Percentiles rank a stretch among this genome's conserved stretches.
Conservation (phyloP, 2,797 vertebrate species). For the Manis javanica region DNA sequence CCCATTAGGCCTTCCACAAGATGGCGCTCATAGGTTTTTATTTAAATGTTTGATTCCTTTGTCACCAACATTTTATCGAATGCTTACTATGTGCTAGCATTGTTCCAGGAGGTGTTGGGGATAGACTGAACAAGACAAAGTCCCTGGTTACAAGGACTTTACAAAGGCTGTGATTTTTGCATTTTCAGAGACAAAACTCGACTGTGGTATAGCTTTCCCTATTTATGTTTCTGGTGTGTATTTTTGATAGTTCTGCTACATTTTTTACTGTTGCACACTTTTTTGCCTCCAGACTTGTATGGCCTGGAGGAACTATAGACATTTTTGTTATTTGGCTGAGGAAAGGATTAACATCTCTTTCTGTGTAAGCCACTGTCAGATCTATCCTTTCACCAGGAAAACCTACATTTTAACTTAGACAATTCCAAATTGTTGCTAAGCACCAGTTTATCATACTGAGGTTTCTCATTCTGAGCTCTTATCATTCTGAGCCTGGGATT, state of each 20-base stretch:
- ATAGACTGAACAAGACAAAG: neutral
- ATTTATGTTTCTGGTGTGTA: neutral
- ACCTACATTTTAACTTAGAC: neutral
- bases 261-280: neutral
- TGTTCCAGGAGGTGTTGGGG: neutral
- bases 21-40: neutral
- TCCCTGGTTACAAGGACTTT: neutral
- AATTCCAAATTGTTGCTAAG: neutral
- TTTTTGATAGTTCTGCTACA: neutral
- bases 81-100: neutral
- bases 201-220: neutral
- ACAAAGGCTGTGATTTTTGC: neutral
- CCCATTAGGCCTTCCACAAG: constrained; percentile 38
- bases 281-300: neutral
- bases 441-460: neutral
- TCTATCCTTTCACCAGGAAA: neutral
- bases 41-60: neutral
- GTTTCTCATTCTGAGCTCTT: neutral
- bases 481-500: neutral
- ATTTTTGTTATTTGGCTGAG: neutral
- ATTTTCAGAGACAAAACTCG: neutral
- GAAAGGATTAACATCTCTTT: neutral
- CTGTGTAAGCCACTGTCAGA: neutral
- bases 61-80: neutral
- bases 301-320: neutral